Conservation (phyloP, 1,140 invertebrate genomes). For the Drosophila lacertosa region DNA sequence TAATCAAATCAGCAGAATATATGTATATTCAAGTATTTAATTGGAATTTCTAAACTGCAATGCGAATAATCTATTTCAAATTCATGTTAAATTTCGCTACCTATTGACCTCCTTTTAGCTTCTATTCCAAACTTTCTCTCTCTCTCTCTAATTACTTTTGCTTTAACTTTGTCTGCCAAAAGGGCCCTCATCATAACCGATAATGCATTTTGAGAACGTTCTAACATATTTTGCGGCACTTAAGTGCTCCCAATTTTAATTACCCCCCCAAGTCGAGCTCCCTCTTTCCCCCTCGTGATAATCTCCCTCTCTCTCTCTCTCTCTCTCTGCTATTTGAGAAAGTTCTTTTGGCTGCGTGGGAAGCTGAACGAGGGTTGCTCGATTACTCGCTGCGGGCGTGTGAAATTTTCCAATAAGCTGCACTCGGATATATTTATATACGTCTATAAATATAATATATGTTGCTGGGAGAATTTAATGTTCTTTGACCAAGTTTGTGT, state of each 20-base stretch:
- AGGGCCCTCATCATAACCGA: slow-evolving; percentile 33
- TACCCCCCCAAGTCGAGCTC: slow-evolving; percentile 22
- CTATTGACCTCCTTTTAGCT: no score
- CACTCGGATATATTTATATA: no score
- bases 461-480: no score
- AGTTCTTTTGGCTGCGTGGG: slow-evolving; percentile 56
- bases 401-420: slow-evolving; percentile 76
- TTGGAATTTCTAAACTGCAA: no score
- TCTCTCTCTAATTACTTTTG: no score
- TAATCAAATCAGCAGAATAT: no score
- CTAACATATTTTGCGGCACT: slow-evolving; percentile 38
- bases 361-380: slow-evolving; percentile 48
- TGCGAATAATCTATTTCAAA: no score
- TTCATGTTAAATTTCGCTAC: no score
- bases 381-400: slow-evolving; percentile 59
- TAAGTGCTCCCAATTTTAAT: slow-evolving; percentile 64
- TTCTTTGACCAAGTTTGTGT: slow-evolving; percentile 5
- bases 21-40: no score
- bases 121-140: no score
- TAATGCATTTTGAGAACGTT: slow-evolving; percentile 36
- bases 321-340: background rate
- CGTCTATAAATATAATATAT: no score
- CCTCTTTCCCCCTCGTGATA: background rate
- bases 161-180: no score
- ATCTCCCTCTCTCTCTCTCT: slow-evolving; percentile 17